phyloP scores from a whole-genome alignment of 1,140 invertebrate species.

The Phthorimaea operculella region DNA sequence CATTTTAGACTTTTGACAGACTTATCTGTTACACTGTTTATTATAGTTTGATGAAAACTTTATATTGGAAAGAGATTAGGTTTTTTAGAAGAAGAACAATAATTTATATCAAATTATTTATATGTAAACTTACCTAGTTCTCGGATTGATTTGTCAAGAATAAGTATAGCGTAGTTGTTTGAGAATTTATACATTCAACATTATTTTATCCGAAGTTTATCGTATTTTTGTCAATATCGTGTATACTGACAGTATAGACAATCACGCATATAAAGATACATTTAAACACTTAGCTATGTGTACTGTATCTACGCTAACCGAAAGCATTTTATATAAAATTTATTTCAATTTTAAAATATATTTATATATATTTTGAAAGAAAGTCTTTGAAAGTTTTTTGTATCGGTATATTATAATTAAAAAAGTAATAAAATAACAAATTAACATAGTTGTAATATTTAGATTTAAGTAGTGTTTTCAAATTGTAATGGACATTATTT shows the following conservation, averaged over 20 bases:
- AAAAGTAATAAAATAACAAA: constrained; percentile 64
- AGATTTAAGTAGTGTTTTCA: constrained; percentile 69
- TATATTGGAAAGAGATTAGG: too few species aligned
- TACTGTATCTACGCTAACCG: not conserved
- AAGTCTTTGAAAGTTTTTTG: constrained; percentile 38
- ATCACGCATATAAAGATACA: constrained; percentile 2
- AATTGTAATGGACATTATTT: constrained; percentile 65
- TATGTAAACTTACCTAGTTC: too few species aligned
- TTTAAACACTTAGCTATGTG: not conserved
- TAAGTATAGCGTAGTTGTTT: too few species aligned
- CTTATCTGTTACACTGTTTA: too few species aligned
- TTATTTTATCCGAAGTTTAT: constrained; percentile 5
- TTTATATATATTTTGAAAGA: constrained; percentile 54
- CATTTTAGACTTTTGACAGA: too few species aligned
- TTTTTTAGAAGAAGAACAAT: too few species aligned
- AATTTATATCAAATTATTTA: too few species aligned
- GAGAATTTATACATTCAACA: too few species aligned
- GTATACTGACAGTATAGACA: not conserved
- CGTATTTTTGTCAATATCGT: constrained; percentile 20
- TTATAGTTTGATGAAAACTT: too few species aligned
- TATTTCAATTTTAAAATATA: constrained; percentile 24
- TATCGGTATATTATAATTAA: constrained; percentile 55
- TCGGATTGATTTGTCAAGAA: too few species aligned
- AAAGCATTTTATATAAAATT: constrained; percentile 23
- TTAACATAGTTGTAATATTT: constrained; percentile 59